phyloP scores from a whole-genome alignment of 1,140 invertebrate species.

The Ditylenchus dipsaci region DNA sequence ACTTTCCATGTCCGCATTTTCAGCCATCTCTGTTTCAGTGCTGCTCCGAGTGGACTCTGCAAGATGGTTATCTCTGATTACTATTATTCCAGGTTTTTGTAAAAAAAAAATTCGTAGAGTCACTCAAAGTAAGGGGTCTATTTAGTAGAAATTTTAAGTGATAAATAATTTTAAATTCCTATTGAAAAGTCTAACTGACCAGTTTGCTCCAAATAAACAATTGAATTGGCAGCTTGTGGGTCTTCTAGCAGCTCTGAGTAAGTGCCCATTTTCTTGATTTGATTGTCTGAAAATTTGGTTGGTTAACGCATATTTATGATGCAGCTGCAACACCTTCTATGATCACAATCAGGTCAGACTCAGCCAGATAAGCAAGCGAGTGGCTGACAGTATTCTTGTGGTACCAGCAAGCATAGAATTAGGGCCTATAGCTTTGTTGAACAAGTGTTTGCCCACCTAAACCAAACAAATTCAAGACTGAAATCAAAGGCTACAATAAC shows the following conservation, averaged over 20 bases:
- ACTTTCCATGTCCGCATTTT: neutral
- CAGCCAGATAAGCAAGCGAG: constrained; percentile 45
- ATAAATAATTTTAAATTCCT: too few species aligned
- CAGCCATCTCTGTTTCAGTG: constrained; percentile 3
- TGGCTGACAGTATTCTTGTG: constrained; percentile 57
- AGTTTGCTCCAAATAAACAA: constrained; percentile 1
- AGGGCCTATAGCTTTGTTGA: constrained; percentile 48
- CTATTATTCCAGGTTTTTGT: neutral
- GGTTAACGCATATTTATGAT: too few species aligned
- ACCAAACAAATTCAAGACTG: neutral
- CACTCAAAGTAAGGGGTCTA: too few species aligned
- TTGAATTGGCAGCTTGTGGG: constrained; percentile 12
- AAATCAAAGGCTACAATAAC: neutral
- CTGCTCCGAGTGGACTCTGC: neutral
- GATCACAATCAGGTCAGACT: constrained; percentile 42
- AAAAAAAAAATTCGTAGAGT: too few species aligned
- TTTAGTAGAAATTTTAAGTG: too few species aligned
- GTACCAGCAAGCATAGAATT: constrained; percentile 67
- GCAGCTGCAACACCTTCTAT: constrained; percentile 34
- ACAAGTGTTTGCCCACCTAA: constrained; percentile 56
- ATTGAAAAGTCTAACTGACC: neutral
- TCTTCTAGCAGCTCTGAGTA: constrained; percentile 46
- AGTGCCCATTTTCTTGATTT: constrained; percentile 44
- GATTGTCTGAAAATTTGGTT: constrained; percentile 38
- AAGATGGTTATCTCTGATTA: neutral